phyloP scores from a whole-genome alignment of 2,797 vertebrate species.

The Apodemus agrarius region DNA sequence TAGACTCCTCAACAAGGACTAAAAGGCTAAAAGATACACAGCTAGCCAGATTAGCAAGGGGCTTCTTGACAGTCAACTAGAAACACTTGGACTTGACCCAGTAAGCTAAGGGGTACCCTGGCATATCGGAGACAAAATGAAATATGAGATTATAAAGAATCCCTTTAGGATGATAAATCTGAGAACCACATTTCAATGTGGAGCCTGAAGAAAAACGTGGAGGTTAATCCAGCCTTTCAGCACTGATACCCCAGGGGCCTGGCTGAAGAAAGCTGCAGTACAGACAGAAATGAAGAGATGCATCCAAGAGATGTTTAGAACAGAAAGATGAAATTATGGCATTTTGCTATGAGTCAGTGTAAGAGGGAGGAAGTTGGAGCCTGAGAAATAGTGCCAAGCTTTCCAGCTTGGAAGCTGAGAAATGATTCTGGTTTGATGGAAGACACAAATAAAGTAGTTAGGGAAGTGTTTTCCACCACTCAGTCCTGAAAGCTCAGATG shows the following conservation, averaged over 20 bases:
- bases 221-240: neutral
- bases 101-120: neutral
- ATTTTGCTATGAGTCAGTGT: constrained; percentile 30
- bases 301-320: constrained; percentile 41
- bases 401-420: constrained; percentile 44
- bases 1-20: constrained; percentile 14
- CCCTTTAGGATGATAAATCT: constrained; percentile 33
- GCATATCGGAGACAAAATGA: constrained; percentile 12
- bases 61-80: constrained; percentile 50
- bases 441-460: constrained; percentile 35
- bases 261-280: neutral
- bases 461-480: neutral
- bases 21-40: constrained; percentile 37
- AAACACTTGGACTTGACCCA: constrained; percentile 3
- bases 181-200: neutral
- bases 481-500: neutral
- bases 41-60: constrained; percentile 27
- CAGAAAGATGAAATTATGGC: constrained; percentile 52
- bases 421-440: constrained; percentile 50
- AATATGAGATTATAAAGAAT: constrained; percentile 37
- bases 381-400: constrained; percentile 38
- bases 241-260: neutral
- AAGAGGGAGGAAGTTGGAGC: constrained; percentile 24
- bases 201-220: neutral
- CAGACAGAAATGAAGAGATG: constrained; percentile 38